phyloP scores from a whole-genome alignment of 2,113 vertebrate genomes.

The Xenus cinereus region DNA sequence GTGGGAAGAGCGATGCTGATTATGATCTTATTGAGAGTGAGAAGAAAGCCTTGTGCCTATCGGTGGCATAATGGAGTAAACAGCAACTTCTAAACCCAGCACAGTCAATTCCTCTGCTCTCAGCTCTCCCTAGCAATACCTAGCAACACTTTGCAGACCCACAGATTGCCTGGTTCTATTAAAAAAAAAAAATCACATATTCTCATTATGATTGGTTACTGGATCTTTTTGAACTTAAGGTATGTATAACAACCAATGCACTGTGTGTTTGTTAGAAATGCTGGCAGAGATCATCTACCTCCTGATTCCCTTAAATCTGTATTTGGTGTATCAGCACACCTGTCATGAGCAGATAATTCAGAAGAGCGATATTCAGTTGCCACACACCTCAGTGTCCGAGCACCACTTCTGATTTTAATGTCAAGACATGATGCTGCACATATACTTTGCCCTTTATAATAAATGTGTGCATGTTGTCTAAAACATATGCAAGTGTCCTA shows the following conservation, averaged over 20 bases:
- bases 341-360: not conserved
- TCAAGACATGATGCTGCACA: not conserved
- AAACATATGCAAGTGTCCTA: not conserved
- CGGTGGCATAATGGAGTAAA: not conserved
- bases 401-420: not conserved
- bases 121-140: not conserved
- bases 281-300: not conserved
- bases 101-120: not conserved
- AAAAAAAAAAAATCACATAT: not conserved
- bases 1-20: not conserved
- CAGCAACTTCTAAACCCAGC: not conserved
- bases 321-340: not conserved
- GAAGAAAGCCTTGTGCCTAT: not conserved
- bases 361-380: not conserved
- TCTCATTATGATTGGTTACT: not conserved
- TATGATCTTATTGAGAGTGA: not conserved
- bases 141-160: not conserved
- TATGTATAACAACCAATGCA: not conserved
- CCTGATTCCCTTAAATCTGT: not conserved
- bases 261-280: not conserved
- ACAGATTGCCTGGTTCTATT: not conserved
- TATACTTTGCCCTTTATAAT: not conserved
- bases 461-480: not conserved
- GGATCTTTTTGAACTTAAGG: not conserved
- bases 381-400: not conserved